phyloP scores from a whole-genome alignment of 2,113 vertebrate genomes.

The Balaenoptera acutorostrata region DNA sequence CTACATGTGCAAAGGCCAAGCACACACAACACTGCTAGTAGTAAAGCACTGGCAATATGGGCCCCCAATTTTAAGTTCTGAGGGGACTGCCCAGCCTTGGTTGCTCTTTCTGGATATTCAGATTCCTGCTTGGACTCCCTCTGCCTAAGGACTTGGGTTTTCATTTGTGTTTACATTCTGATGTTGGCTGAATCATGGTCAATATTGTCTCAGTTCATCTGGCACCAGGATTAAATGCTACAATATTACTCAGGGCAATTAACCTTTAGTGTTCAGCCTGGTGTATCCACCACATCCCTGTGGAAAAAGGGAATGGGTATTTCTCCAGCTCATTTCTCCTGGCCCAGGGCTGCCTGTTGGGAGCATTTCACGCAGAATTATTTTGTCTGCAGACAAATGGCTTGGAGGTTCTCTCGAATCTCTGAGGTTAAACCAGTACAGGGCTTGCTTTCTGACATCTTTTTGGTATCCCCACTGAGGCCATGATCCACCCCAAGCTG shows the following conservation, averaged over 20 bases:
- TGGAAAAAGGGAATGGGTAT: background rate
- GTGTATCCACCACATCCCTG: rapidly evolving
- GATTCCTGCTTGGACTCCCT: background rate
- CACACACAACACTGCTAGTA: rapidly evolving
- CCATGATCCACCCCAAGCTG: background rate
- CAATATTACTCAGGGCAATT: background rate
- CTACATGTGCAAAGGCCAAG: rapidly evolving
- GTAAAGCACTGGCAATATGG: rapidly evolving
- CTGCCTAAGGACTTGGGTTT: background rate
- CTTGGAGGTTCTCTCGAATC: background rate
- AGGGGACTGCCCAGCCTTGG: rapidly evolving
- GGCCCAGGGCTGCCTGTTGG: background rate
- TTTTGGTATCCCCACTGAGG: background rate
- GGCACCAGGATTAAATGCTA: constrained; percentile 25
- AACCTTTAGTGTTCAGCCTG: background rate
- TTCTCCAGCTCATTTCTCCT: background rate
- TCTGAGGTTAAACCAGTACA: background rate
- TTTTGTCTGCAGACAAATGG: background rate
- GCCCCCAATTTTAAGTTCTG: background rate
- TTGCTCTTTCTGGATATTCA: background rate
- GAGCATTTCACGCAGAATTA: background rate
- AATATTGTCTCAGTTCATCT: constrained; percentile 1
- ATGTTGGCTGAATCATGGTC: background rate
- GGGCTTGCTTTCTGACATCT: background rate
- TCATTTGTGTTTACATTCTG: background rate